These are phyloP conservation scores for Brenthis daphne DNA, from an alignment of 2,888 invertebrate species.

Conservation along the genomic window DNA sequence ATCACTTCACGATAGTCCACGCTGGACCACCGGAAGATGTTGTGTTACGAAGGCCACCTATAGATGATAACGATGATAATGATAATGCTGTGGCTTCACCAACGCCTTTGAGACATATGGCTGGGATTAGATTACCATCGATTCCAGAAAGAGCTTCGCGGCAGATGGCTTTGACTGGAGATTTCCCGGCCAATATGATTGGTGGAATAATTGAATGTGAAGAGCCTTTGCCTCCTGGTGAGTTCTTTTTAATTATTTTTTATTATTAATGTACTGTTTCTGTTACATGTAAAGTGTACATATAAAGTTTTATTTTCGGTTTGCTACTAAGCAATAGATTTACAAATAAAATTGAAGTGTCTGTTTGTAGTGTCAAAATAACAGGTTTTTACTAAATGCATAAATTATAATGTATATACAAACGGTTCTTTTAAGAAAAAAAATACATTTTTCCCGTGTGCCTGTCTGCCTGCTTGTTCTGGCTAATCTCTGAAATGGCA, in stretches of 20 bases:
- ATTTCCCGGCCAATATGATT: slow-evolving; percentile 80
- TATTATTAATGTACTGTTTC: too few species aligned
- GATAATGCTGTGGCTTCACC: slow-evolving; percentile 80
- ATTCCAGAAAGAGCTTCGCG: slow-evolving; percentile 88
- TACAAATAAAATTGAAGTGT: too few species aligned
- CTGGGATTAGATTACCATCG: slow-evolving; percentile 89
- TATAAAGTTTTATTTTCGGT: too few species aligned
- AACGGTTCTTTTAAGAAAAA: too few species aligned
- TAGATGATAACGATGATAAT: slow-evolving; percentile 71
- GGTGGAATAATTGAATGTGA: slow-evolving; percentile 85
- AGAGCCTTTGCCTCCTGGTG: slow-evolving; percentile 93
- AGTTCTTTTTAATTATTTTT: slow-evolving; percentile 47
- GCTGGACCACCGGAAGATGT: slow-evolving; percentile 77
- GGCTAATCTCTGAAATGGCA: too few species aligned
- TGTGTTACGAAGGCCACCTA: slow-evolving; percentile 70
- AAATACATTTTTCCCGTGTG: too few species aligned
- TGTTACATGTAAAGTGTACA: too few species aligned
- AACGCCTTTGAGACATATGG: slow-evolving; percentile 85
- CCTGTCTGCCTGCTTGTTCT: too few species aligned
- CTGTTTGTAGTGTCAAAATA: too few species aligned
- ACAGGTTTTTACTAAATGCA: too few species aligned
- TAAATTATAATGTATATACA: too few species aligned
- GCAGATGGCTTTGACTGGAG: slow-evolving; percentile 80
- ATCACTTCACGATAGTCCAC: slow-evolving; percentile 80
- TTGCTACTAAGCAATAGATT: too few species aligned